Evolutionary conservation across 1,140 invertebrate genomes (phyloP).

Genomic region (Heliconius hewitsoni): DNA sequence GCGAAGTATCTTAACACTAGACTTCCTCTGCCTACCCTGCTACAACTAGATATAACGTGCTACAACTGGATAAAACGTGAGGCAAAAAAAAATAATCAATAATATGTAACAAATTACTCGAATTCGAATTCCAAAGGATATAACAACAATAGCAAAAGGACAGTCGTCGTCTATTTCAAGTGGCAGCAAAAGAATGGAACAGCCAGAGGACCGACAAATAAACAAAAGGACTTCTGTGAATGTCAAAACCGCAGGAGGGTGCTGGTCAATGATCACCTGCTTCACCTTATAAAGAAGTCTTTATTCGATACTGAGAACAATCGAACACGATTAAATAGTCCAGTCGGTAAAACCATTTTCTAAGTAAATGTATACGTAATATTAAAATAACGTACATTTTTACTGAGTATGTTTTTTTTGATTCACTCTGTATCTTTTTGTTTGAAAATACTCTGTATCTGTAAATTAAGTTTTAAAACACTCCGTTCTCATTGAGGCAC

Average conservation of each 20-base stretch:
- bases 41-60: too few species aligned
- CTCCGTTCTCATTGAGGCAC: too few species aligned
- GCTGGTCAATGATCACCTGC: constrained; percentile 41
- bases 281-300: constrained; percentile 36
- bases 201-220: constrained; percentile 33
- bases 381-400: neutral
- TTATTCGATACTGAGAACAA: constrained; percentile 23
- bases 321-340: constrained; percentile 29
- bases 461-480: too few species aligned
- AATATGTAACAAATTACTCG: neutral
- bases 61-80: too few species aligned
- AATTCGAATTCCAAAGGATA: constrained; percentile 17
- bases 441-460: too few species aligned
- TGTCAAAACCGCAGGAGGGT: constrained; percentile 47
- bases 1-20: too few species aligned
- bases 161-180: constrained; percentile 27
- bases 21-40: too few species aligned
- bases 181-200: constrained; percentile 29
- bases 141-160: constrained; percentile 31
- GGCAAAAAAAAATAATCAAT: too few species aligned
- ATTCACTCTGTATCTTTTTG: too few species aligned
- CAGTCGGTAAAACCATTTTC: constrained; percentile 10
- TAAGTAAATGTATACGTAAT: constrained; percentile 1
- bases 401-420: neutral
- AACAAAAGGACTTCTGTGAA: constrained; percentile 39